Evolutionary conservation across 2,113 vertebrate species (phyloP), one percentile per base, ranked within the genome.

Genomic region (Chaetops frenatus): DNA sequence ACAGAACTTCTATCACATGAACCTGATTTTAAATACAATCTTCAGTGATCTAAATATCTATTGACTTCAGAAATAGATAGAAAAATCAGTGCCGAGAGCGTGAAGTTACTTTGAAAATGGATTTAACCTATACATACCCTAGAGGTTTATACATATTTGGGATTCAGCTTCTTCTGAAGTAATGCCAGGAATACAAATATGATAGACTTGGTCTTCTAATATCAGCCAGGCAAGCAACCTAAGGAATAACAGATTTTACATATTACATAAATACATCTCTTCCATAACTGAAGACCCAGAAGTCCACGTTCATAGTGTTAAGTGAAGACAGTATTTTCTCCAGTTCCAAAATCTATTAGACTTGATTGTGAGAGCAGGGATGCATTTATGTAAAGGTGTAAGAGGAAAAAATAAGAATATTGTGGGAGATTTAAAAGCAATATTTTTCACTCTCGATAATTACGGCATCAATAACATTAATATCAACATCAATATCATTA

Each of bases 41-140:
- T 86, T 11, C 45, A 62, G n/a, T 83, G 58, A 86, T 89, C 44
- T 95, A 67, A 89, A 85, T 53, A 84, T 29, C 50, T 71, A 35
- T 79, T 88, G 85, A 77, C 42, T 86, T 85, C 73, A 65, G 24
- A 90, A 66, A 45, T 73, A 73, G 88, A 90, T 15, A 62, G 70
- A 85, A 83, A 86, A 90, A 77, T 86, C 80, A 94, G 35, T 77
- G 17, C 66, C 13, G 5, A 67, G 47, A 71, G 56, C 5, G 2
- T 44, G 62, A 91, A 88, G 48, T 92, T 86, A 77, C 54, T 92
- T n/a, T 83, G 83, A 81, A 69, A 95, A 81, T 61, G 6, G 60
- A 64, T 95, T 96, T 93, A 94, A 94, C 74, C 62, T 96, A 27
- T 70, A 83, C 36, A 79, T 92, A 54, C 38, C 61, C 47, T 73